phyloP scores from a whole-genome alignment of 2,113 vertebrate genomes.

The Zeus faber region DNA sequence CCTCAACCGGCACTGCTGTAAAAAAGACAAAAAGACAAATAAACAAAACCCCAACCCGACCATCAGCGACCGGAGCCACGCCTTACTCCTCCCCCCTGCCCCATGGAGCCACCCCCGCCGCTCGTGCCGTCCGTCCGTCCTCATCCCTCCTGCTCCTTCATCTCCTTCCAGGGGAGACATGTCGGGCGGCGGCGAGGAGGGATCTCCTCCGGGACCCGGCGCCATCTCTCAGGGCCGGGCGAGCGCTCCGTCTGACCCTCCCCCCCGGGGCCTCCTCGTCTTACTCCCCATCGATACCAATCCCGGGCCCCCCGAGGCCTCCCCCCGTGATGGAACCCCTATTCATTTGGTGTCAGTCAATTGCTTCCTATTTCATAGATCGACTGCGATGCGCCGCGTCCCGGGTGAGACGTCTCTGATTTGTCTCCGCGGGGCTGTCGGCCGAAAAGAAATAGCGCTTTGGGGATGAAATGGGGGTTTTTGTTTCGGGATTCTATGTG shows the following conservation, averaged over 20 bases:
- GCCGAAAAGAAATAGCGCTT: too few relatives aligned
- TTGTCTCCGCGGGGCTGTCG: slow-evolving; percentile 10
- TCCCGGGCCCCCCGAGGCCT: slow-evolving; percentile 32
- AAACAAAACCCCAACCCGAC: too few relatives aligned
- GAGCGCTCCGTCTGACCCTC: too few relatives aligned
- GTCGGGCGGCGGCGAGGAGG: slow-evolving; percentile 29
- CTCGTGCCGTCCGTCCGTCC: neutral
- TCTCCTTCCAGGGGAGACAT: too few relatives aligned
- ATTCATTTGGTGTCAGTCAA: slow-evolving; percentile 31
- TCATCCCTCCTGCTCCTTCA: neutral
- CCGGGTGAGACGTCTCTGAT: slow-evolving; percentile 8
- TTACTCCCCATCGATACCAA: slow-evolving; percentile 45
- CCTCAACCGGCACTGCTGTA: too few relatives aligned
- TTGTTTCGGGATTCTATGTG: too few relatives aligned
- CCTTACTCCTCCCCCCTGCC: too few relatives aligned
- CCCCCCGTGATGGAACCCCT: slow-evolving; percentile 21
- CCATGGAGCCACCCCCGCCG: too few relatives aligned
- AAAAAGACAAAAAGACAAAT: slow-evolving; percentile 31
- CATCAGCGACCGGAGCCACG: too few relatives aligned
- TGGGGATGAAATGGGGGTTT: too few relatives aligned
- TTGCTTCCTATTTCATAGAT: slow-evolving; percentile 40
- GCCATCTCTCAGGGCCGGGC: slow-evolving; percentile 48
- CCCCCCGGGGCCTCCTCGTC: slow-evolving; percentile 35
- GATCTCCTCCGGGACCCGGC: slow-evolving; percentile 51
- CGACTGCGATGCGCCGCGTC: slow-evolving; percentile 29